Percentiles rank a stretch among this genome's conserved stretches.
These are phyloP conservation scores for Tetramorium alpestre DNA, from an alignment of 1,140 invertebrate genomes.

Conservation along the genomic window DNA sequence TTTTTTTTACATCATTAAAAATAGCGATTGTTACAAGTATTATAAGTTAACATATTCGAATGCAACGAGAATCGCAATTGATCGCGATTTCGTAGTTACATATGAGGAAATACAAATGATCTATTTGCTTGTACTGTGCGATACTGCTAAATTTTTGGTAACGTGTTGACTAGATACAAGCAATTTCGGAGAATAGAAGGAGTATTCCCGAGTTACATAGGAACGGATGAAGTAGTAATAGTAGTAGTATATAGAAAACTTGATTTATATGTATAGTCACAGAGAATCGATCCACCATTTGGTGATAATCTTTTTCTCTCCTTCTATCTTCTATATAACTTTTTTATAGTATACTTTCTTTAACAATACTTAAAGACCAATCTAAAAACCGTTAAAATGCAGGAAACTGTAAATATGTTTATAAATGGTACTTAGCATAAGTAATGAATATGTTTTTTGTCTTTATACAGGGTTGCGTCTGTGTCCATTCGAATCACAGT, in stretches of 20 bases:
- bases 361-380: slow-evolving; percentile 51
- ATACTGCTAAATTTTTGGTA: slow-evolving; percentile 69
- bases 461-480: slow-evolving; percentile 51
- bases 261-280: slow-evolving; percentile 26
- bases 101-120: slow-evolving; percentile 65
- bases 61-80: neutral
- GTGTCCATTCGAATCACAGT: slow-evolving; percentile 56
- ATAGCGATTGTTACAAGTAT: slow-evolving; percentile 31
- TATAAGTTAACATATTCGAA: slow-evolving; percentile 46
- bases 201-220: slow-evolving; percentile 29
- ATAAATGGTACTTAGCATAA: slow-evolving; percentile 46
- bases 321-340: slow-evolving; percentile 4
- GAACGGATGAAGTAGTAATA: slow-evolving; percentile 55
- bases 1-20: slow-evolving; percentile 3
- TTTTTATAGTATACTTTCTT: slow-evolving; percentile 38
- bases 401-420: slow-evolving; percentile 57
- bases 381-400: slow-evolving; percentile 58
- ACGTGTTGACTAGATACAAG: slow-evolving; percentile 69
- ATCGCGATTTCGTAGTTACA: slow-evolving; percentile 24
- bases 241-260: slow-evolving; percentile 62
- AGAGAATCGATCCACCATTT: slow-evolving; percentile 7
- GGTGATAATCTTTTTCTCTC: neutral
- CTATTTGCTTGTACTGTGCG: slow-evolving; percentile 60
- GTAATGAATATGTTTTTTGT: slow-evolving; percentile 62
- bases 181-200: slow-evolving; percentile 57